These are phyloP conservation scores for Parambassis ranga DNA, from an alignment of 2,797 vertebrate species.

Conservation along the genomic window DNA sequence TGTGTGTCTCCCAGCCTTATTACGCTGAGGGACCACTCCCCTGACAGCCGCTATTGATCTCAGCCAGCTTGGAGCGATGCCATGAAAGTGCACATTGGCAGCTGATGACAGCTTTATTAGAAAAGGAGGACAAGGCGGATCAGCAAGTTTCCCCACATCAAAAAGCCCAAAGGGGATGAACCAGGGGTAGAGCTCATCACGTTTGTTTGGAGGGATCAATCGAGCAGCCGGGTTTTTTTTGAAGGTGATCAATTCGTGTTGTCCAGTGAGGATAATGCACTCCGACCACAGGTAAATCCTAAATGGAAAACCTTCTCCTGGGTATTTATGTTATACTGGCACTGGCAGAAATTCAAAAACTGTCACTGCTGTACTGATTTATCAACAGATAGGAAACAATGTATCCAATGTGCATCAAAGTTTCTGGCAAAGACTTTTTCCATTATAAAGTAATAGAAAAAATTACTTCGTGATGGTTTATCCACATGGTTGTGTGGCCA, in stretches of 20 bases:
- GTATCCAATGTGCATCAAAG: too few species aligned
- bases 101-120: constrained; percentile 72
- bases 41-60: constrained; percentile 68
- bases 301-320: background rate
- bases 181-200: constrained; percentile 39
- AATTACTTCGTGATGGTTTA: too few species aligned
- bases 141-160: constrained; percentile 54
- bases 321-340: background rate
- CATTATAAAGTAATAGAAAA: too few species aligned
- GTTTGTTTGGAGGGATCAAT: constrained; percentile 54
- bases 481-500: background rate
- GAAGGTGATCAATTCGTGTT: constrained; percentile 36
- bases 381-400: too few species aligned
- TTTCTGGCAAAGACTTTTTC: too few species aligned
- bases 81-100: constrained; percentile 56
- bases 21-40: constrained; percentile 29
- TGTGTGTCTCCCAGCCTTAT: constrained; percentile 44
- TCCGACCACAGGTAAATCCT: constrained; percentile 10
- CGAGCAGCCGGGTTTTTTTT: constrained; percentile 18
- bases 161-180: constrained; percentile 39
- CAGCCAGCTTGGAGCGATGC: constrained; percentile 48
- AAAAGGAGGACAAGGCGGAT: constrained; percentile 51
- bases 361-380: background rate
- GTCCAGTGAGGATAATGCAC: constrained; percentile 8
- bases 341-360: background rate